Base-by-base conservation (phyloP, 2,797 vertebrate species). In the Florisuga fusca region DNA sequence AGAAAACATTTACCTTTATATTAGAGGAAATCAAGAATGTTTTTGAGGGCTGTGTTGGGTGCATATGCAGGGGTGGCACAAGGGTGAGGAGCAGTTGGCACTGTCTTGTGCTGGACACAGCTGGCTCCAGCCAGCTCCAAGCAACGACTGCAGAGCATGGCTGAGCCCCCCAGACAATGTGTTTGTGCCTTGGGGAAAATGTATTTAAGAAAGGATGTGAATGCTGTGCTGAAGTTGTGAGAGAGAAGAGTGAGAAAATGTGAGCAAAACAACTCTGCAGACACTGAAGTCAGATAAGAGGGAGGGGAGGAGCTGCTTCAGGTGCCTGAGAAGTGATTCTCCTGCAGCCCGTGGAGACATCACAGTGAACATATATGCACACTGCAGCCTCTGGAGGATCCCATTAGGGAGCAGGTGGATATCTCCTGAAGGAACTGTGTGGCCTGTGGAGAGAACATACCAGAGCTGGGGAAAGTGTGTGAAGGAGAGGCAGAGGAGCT, bases 141-240 rank as follows among this genome's bases (percentile, higher is more conserved):
- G 7, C 2, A 2, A 48, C 12, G 4, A 2, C 5, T 0, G 0
- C 11, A 33, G 7, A 12, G 9, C 29, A 59, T 1, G 3, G 19
- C 25, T 10, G 3, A 21, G 20, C 25, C 9, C 23, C 1, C 2
- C 7, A 48, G 31, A 27, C 5, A 16, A 5, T 5, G 19, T 14
- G 18, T 15, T 3, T 29, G 8, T 1, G 12, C 13, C 25, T 62
- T 4, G 2, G 9, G 21, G 54, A 19, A 72, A 84, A 36, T 0
- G 1, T 8, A 5, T 14, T 27, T 48, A 53, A 27, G 21, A 64
- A 53, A 74, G 9, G 13, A 17, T 2, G 61, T 74, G 59, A 61
- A 18, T 25, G 7, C 4, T 34, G 6, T 1, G 3, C 4, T 13
- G 23, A 33, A 23, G 20, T 6, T 78, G 7, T 79, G 58, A 20